Percentiles rank a stretch among this genome's conserved stretches.
These are phyloP conservation scores for Avahi laniger DNA, from an alignment of 2,797 vertebrate genomes.

Conservation along the genomic window DNA sequence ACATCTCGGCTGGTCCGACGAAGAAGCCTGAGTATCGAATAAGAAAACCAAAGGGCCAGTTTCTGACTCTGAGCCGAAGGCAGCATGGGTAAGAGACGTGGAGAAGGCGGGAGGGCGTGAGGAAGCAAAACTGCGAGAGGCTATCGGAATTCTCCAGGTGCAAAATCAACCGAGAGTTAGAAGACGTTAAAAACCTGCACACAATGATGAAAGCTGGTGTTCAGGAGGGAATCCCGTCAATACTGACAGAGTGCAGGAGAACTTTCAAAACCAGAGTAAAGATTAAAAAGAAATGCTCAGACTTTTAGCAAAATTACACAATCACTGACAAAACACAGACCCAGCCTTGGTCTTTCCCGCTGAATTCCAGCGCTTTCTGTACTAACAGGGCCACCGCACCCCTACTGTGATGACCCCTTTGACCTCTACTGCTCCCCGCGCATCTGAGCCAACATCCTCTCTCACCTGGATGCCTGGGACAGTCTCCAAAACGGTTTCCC, in stretches of 20 bases:
- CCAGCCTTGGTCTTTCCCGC: background rate
- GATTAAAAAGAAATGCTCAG: background rate
- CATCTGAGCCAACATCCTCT: background rate
- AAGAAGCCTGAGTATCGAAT: rapidly evolving
- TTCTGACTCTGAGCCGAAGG: background rate
- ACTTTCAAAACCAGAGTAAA: background rate
- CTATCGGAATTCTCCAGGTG: rapidly evolving
- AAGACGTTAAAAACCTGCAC: background rate
- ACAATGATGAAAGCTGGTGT: too few relatives aligned
- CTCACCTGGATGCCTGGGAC: background rate
- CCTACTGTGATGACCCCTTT: rapidly evolving
- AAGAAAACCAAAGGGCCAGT: background rate
- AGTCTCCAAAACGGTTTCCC: background rate
- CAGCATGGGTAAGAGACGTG: rapidly evolving
- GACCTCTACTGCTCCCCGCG: rapidly evolving
- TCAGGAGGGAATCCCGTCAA: background rate
- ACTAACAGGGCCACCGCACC: background rate
- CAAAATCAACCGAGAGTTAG: background rate
- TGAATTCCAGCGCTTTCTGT: constrained; percentile 40
- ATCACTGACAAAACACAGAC: constrained; percentile 8
- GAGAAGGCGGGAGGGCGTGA: background rate
- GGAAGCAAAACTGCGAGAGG: too few relatives aligned
- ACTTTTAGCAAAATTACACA: constrained; percentile 13
- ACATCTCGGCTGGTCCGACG: rapidly evolving
- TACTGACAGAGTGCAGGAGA: background rate